phyloP scores from a whole-genome alignment of 2,888 invertebrate species.

The Drosophila subsilvestris region DNA sequence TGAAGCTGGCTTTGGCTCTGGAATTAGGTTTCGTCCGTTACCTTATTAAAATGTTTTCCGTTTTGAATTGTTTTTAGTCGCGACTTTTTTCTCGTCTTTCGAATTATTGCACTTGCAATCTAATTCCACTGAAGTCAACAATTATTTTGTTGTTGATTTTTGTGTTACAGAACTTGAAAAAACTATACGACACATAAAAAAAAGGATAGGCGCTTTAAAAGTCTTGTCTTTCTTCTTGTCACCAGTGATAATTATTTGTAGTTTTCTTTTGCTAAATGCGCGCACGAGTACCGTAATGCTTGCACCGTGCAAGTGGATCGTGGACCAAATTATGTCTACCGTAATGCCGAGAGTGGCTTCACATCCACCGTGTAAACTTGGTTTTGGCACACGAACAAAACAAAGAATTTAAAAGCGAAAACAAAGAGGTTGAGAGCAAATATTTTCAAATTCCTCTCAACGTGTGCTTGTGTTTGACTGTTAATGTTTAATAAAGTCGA shows the following conservation, averaged over 20 bases:
- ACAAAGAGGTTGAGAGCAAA: not conserved
- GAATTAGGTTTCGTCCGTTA: too few species aligned
- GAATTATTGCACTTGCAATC: not conserved
- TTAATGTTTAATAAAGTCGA: not conserved
- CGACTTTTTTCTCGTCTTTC: constrained; percentile 5
- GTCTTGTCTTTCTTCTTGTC: constrained; percentile 7
- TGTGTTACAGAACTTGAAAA: constrained; percentile 40
- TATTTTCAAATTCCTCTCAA: not conserved
- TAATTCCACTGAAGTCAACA: not conserved
- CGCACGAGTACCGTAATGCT: not conserved
- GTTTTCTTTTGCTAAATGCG: not conserved
- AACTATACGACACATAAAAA: constrained; percentile 14
- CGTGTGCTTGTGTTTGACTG: not conserved
- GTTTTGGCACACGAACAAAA: not conserved
- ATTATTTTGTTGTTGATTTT: constrained; percentile 5
- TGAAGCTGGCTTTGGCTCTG: not conserved
- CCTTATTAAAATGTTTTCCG: not conserved
- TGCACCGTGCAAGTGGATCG: not conserved
- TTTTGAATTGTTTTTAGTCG: not conserved
- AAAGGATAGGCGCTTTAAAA: constrained; percentile 13
- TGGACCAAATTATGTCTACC: constrained; percentile 21
- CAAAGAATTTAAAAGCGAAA: not conserved
- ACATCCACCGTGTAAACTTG: constrained; percentile 29
- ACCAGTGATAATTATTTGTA: too few species aligned
- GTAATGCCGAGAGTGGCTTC: constrained; percentile 32